phyloP scores from a whole-genome alignment of 1,140 invertebrate genomes.

The Ylistrum balloti region DNA sequence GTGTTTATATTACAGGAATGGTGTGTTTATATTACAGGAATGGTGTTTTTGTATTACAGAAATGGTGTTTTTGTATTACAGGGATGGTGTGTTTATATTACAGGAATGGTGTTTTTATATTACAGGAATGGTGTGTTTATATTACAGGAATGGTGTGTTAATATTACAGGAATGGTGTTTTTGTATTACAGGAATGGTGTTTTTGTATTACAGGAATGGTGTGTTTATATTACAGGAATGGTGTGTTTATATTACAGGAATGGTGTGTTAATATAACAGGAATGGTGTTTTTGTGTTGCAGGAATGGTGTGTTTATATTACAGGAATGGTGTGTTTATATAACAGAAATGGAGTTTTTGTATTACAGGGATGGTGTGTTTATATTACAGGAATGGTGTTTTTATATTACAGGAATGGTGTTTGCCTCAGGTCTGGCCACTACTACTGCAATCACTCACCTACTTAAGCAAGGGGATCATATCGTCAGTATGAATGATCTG shows the following conservation, averaged over 20 bases:
- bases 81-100: too few relatives aligned
- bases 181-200: too few relatives aligned
- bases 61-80: too few relatives aligned
- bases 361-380: neutral
- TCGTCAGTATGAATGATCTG: slow-evolving; percentile 95
- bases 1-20: too few relatives aligned
- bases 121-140: too few relatives aligned
- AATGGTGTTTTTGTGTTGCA: neutral
- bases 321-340: neutral
- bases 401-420: slow-evolving; percentile 82
- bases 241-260: neutral
- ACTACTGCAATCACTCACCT: slow-evolving; percentile 89
- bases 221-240: neutral
- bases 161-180: too few relatives aligned
- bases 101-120: too few relatives aligned
- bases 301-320: neutral
- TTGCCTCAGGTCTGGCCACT: slow-evolving; percentile 95
- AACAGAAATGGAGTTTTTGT: neutral
- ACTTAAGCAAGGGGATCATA: slow-evolving; percentile 93
- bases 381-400: neutral
- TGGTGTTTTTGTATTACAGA: too few relatives aligned
- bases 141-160: too few relatives aligned
- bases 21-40: too few relatives aligned
- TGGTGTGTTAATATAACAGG: neutral
- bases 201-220: too few relatives aligned